Evolutionary conservation across 2,888 invertebrate species (phyloP).

Genomic region (Pheosia tremula): DNA sequence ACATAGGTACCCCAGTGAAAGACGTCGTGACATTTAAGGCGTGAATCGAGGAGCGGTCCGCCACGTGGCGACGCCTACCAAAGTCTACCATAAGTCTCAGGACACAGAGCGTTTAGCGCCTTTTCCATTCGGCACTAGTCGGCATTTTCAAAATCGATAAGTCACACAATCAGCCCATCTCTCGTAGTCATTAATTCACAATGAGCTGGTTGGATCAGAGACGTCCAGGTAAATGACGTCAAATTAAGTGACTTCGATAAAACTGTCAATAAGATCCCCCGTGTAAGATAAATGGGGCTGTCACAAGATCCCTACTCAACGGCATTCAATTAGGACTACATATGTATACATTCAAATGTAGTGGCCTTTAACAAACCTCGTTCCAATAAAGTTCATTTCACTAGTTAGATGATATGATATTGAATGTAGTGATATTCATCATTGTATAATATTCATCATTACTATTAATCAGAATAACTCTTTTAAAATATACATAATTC

Average conservation of each 20-base stretch:
- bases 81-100: too few species aligned
- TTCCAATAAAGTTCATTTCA: not conserved
- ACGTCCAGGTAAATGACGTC: constrained; percentile 19
- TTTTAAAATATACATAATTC: constrained; percentile 14
- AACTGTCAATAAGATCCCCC: constrained; percentile 2
- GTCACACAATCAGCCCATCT: too few species aligned
- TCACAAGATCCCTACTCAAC: constrained; percentile 2
- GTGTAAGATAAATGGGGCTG: constrained; percentile 1
- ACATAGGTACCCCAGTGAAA: too few species aligned
- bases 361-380: not conserved
- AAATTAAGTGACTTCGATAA: constrained; percentile 12
- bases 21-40: too few species aligned
- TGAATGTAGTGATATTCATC: too few species aligned
- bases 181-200: constrained; percentile 30
- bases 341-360: not conserved
- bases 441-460: too few species aligned
- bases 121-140: too few species aligned
- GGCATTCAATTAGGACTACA: not conserved
- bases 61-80: too few species aligned
- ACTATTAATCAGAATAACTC: not conserved
- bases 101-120: too few species aligned
- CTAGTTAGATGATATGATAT: not conserved
- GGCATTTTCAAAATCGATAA: too few species aligned
- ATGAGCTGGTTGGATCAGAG: constrained; percentile 27
- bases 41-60: too few species aligned